These are phyloP conservation scores for Apamea sordens DNA, from an alignment of 2,888 invertebrate species.

Conservation along the genomic window DNA sequence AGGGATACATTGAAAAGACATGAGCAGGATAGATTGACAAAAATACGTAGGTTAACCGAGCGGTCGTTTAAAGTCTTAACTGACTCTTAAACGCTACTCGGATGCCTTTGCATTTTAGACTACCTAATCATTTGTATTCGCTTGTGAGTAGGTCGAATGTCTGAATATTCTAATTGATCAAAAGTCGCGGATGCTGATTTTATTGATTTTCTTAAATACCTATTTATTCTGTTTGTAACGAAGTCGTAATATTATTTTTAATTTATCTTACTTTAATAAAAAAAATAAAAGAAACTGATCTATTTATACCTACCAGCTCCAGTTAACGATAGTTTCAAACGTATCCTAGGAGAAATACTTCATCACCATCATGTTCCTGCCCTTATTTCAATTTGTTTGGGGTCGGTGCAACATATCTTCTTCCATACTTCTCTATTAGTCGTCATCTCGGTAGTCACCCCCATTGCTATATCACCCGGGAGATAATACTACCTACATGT, in stretches of 20 bases:
- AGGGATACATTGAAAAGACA: neutral
- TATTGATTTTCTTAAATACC: neutral
- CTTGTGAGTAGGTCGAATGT: neutral
- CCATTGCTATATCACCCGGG: neutral
- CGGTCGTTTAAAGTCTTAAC: neutral
- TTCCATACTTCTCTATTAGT: neutral
- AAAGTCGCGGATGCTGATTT: neutral
- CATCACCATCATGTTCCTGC: neutral
- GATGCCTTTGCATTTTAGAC: neutral
- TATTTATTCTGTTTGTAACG: neutral
- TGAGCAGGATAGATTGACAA: neutral
- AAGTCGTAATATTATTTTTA: neutral
- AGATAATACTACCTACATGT: too few species aligned
- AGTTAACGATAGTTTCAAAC: neutral
- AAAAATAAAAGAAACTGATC: too few species aligned
- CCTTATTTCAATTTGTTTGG: neutral
- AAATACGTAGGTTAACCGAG: neutral
- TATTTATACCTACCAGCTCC: too few species aligned
- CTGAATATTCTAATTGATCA: conserved; percentile 11
- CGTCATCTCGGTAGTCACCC: neutral
- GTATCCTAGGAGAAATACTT: neutral
- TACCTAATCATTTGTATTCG: conserved; percentile 1
- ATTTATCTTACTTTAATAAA: neutral
- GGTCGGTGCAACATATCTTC: neutral
- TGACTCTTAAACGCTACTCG: neutral